Conservation (phyloP, 1,140 invertebrate genomes). For the Drosophila sechellia region DNA sequence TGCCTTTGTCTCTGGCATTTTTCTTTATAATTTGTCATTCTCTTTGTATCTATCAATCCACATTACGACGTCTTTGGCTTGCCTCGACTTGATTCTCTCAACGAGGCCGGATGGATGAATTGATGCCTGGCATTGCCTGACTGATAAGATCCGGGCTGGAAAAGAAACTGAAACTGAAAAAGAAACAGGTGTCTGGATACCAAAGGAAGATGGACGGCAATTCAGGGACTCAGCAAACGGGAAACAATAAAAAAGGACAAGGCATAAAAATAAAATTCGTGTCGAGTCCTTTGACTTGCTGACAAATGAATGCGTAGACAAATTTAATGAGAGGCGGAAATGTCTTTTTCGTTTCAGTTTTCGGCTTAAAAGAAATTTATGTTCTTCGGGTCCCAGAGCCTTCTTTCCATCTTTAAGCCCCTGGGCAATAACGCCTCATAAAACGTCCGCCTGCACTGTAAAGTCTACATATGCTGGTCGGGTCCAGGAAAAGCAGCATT, state of each 20-base stretch:
- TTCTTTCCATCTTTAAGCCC: conserved; percentile 27
- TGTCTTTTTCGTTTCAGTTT: conserved; percentile 66
- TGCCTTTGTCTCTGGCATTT: conserved; percentile 25
- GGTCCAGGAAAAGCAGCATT: conserved; percentile 25
- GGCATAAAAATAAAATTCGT: conserved; percentile 65
- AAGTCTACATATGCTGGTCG: conserved; percentile 46
- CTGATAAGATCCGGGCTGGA: conserved; percentile 16
- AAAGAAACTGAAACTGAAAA: background rate
- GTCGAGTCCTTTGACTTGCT: conserved; percentile 69
- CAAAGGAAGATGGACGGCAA: background rate
- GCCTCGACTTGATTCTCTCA: conserved; percentile 1
- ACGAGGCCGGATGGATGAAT: conserved; percentile 45
- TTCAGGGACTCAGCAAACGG: background rate
- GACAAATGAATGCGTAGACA: conserved; percentile 81
- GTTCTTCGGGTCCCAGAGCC: conserved; percentile 1
- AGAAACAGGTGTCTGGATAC: conserved; percentile 50
- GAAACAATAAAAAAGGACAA: conserved; percentile 39
- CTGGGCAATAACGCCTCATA: conserved; percentile 44
- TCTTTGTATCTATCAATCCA: conserved; percentile 46
- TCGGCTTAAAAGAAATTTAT: conserved; percentile 14
- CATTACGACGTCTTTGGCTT: conserved; percentile 21
- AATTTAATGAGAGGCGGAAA: conserved; percentile 79
- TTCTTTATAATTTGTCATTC: conserved; percentile 38
- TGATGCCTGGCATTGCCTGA: conserved; percentile 40
- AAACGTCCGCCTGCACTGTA: conserved; percentile 30